Evolutionary conservation across 2,113 vertebrate species (phyloP).

Genomic region (Grammomys surdaster): DNA sequence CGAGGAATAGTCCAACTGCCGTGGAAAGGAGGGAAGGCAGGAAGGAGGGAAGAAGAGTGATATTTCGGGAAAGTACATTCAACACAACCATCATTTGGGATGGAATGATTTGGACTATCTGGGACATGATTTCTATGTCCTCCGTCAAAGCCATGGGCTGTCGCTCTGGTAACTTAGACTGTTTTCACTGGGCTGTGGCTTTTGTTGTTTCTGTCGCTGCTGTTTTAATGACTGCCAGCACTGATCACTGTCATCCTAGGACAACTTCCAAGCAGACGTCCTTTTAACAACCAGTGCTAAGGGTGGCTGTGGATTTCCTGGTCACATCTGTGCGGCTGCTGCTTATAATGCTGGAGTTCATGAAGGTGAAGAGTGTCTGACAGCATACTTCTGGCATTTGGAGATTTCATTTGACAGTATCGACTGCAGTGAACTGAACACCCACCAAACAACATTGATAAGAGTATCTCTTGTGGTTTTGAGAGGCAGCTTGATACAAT

Average conservation of each 20-base stretch:
- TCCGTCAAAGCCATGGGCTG: conserved; percentile 4
- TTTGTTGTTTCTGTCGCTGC: conserved; percentile 44
- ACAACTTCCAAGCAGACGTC: conserved; percentile 58
- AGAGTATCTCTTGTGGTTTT: conserved; percentile 64
- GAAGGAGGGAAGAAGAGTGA: neutral
- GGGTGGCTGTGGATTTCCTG: conserved; percentile 48
- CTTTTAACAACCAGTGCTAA: conserved; percentile 65
- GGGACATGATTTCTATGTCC: neutral
- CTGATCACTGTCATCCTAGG: conserved; percentile 50
- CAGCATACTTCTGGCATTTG: conserved; percentile 64
- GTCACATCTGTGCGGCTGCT: conserved; percentile 33
- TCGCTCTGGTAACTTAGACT: conserved; percentile 25
- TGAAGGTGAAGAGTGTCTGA: conserved; percentile 63
- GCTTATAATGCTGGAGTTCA: conserved; percentile 11
- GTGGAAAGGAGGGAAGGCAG: neutral
- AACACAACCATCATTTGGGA: neutral
- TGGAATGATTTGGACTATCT: neutral
- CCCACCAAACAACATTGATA: conserved; percentile 68
- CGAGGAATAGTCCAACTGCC: neutral
- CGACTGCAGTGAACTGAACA: conserved; percentile 53
- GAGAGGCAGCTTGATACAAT: conserved; percentile 69
- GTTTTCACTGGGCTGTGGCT: neutral
- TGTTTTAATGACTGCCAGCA: conserved; percentile 69
- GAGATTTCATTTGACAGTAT: conserved; percentile 77
- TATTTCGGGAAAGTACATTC: neutral